Evolutionary conservation across 2,888 invertebrate species (phyloP).

Genomic region (Tachina grossa): DNA sequence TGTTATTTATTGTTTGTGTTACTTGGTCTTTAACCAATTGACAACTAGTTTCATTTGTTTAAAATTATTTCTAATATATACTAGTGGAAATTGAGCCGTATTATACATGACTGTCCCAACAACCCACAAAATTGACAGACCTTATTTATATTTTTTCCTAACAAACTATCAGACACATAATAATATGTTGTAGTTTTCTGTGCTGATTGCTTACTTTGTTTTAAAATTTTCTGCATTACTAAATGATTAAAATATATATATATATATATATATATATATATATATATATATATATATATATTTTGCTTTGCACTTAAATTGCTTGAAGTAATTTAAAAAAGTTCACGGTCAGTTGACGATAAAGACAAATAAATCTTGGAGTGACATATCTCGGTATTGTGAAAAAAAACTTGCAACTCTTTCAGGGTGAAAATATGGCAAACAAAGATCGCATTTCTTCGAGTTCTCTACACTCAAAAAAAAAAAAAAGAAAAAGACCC

Average conservation of each 20-base stretch:
- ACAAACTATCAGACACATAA: slow-evolving; percentile 33
- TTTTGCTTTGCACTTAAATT: slow-evolving; percentile 49
- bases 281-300: too few relatives aligned
- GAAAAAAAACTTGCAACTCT: neutral
- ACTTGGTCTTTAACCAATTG: slow-evolving; percentile 52
- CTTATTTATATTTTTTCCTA: slow-evolving; percentile 34
- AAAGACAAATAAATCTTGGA: slow-evolving; percentile 64
- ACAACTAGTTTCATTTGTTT: slow-evolving; percentile 59
- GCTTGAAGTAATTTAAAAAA: slow-evolving; percentile 60
- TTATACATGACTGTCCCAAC: slow-evolving; percentile 26
- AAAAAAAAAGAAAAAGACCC: too few relatives aligned
- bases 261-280: too few relatives aligned
- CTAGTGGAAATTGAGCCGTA: slow-evolving; percentile 2
- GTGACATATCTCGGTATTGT: slow-evolving; percentile 43
- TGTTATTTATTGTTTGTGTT: slow-evolving; percentile 18
- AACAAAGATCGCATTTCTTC: neutral
- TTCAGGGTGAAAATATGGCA: neutral
- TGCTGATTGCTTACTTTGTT: neutral
- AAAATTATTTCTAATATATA: slow-evolving; percentile 59
- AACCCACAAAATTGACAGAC: slow-evolving; percentile 47
- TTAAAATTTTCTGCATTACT: neutral
- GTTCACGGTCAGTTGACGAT: slow-evolving; percentile 79
- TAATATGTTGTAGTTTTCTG: slow-evolving; percentile 53
- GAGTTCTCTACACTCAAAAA: neutral
- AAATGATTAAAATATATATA: too few relatives aligned